Base-by-base conservation (phyloP, 2,113 vertebrate species). In the Sphyrna mokarran region DNA sequence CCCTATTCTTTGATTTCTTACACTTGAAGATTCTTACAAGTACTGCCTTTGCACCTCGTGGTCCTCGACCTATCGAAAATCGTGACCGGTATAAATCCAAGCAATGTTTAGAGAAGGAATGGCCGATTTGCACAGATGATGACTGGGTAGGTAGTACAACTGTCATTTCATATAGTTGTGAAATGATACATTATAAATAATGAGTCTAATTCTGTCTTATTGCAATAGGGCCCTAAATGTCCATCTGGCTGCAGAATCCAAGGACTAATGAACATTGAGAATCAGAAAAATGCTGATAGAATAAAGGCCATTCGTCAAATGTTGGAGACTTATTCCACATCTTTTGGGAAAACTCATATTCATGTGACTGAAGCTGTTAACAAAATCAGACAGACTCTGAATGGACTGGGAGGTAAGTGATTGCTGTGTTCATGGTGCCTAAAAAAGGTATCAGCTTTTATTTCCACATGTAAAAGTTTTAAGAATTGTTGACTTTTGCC, bases 181-280 rank as follows among this genome's bases (percentile, higher is more conserved):
- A 93, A 93, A 63, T 95, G 3, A 48, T 54, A 72, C 43, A 72
- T 72, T 72, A 14, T 40, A 54, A 72, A 72, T 43, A 43, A 54
- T 18, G 72, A 16, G 72, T 48, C 26, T 20, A 95, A 33, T 68
- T 18, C 54, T 63, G 66, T 18, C 1, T 96, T 9, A n/a, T n/a
- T 96, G 95, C 95, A 37, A 72, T 23, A 98, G 99, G 97, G 97
- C 70, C 20, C 22, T 8, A 99, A 98, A 97, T 99, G 99, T 96
- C 99, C 99, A 37, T 99, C 99, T 0, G 99, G 99, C 96, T 99
- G 99, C 98, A 98, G 99, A 96, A 97, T 99, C 95, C 97, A 98
- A 96, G 99, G 99, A 54, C 95, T 99, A 96, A 96, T 99, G 96
- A 97, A 98, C 20, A 97, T 98, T 94, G 96, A 96, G 0, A 98